phyloP scores from a whole-genome alignment of 2,888 invertebrate genomes.

The Leptopilina drosophilae region DNA sequence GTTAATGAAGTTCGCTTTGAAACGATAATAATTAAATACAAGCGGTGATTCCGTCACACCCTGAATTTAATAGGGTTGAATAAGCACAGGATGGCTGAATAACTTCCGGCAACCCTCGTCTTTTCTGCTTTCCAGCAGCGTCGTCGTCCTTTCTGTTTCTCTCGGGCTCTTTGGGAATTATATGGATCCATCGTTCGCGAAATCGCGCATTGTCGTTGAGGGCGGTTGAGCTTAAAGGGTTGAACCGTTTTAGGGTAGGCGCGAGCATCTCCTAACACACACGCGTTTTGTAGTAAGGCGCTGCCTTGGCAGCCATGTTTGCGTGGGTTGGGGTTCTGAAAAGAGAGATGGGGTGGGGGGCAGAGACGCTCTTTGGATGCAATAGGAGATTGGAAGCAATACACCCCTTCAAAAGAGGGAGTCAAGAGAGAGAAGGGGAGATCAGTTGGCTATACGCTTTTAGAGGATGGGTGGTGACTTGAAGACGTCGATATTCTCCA shows the following conservation, averaged over 20 bases:
- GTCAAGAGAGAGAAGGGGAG: not conserved
- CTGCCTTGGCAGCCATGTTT: slow-evolving; percentile 67
- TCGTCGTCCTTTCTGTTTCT: slow-evolving; percentile 49
- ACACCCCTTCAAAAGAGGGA: slow-evolving; percentile 49
- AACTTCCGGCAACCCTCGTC: slow-evolving; percentile 46
- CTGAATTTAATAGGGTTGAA: slow-evolving; percentile 62
- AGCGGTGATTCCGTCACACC: slow-evolving; percentile 40
- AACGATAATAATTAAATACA: slow-evolving; percentile 39
- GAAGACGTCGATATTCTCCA: slow-evolving; percentile 68
- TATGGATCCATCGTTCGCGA: slow-evolving; percentile 62
- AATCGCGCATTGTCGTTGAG: slow-evolving; percentile 63
- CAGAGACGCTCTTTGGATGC: slow-evolving; percentile 59
- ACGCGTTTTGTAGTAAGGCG: slow-evolving; percentile 35
- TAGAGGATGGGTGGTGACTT: slow-evolving; percentile 60
- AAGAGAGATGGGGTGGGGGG: slow-evolving; percentile 55
- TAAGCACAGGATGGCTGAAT: slow-evolving; percentile 48
- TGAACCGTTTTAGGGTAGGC: slow-evolving; percentile 64
- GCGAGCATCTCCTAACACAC: slow-evolving; percentile 58
- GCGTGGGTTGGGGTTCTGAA: slow-evolving; percentile 59
- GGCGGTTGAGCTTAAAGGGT: slow-evolving; percentile 64
- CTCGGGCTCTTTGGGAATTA: slow-evolving; percentile 53
- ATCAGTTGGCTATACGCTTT: slow-evolving; percentile 11
- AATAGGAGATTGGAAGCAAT: slow-evolving; percentile 59
- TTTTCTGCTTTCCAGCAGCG: slow-evolving; percentile 45
- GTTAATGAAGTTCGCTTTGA: slow-evolving; percentile 39